Evolutionary conservation across 2,797 vertebrate genomes (phyloP), one percentile per base, ranked within the genome.

Genomic region (Sebastes matsubarae): DNA sequence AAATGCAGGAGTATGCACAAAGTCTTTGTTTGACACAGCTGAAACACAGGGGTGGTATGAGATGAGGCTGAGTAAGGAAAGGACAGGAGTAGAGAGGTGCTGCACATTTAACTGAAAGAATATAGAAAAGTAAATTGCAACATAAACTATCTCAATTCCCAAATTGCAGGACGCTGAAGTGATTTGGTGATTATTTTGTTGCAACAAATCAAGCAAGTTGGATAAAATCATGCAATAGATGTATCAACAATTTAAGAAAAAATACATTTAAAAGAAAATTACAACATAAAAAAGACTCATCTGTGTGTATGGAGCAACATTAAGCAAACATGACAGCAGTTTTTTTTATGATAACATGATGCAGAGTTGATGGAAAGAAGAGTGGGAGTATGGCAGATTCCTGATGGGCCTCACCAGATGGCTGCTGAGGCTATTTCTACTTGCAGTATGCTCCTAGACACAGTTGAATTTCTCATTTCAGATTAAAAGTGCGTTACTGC

Each of bases 401-500:
- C 68, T 73, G 81, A 78, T 81, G 85, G 83, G 77, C 73, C n/a
- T 80, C 68, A 75, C 64, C 92, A 93, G 93, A 92, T 92, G 92
- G 89, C 67, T 38, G 59, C 4, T 61, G 36, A 46, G 16, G 63
- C 57, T 74, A 72, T 78, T 81, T 76, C 60, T 72, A 22, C 63
- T 52, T 29, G 32, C 68, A 84, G 68, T 79, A 72, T 81, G 80
- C 65, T 90, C 36, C 34, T 22, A 32, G 66, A 83, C 36, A 83
- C 32, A 34, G 69, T 34, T 60, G 14, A 22, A 69, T 80, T 81
- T 83, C 77, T 81, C 42, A 59, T 72, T 81, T 75, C 57, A 64
- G 66, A 78, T 70, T 50, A 78, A 76, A 77, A 76, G 20, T 20
- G 18, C 50, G 60, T 67, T 57, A 52, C 34, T 64, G 77, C n/a